A percentile compares a stretch with the other conserved stretches of the same genome.
phyloP scores from a whole-genome alignment of 2,797 vertebrate genomes.

The Syngnathus rostellatus region DNA sequence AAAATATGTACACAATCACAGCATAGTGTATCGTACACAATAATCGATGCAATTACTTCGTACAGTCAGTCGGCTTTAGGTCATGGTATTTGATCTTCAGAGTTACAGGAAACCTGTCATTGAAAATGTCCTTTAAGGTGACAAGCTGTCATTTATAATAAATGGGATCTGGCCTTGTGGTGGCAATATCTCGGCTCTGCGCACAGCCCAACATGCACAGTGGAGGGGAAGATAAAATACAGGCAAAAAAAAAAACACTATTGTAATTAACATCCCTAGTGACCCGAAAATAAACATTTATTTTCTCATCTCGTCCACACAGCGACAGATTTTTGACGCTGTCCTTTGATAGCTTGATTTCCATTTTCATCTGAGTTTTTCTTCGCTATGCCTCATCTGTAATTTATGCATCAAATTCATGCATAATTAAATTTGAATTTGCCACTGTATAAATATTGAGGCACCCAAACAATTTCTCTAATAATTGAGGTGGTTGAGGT shows the following conservation, averaged over 20 bases:
- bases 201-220: constrained; percentile 57
- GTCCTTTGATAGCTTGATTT: constrained; percentile 68
- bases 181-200: constrained; percentile 56
- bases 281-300: constrained; percentile 77
- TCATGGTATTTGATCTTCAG: constrained; percentile 39
- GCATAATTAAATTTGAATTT: constrained; percentile 79
- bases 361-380: constrained; percentile 54
- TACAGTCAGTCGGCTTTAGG: constrained; percentile 22
- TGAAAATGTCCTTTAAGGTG: constrained; percentile 69
- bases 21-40: not conserved
- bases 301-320: constrained; percentile 62
- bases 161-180: constrained; percentile 58
- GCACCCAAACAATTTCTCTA: constrained; percentile 63
- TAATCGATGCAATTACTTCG: constrained; percentile 14
- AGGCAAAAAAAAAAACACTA: constrained; percentile 49
- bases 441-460: constrained; percentile 68
- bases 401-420: constrained; percentile 76
- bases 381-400: constrained; percentile 33
- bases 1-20: not conserved
- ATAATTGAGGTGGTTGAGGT: constrained; percentile 64
- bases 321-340: constrained; percentile 54
- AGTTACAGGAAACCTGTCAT: constrained; percentile 60
- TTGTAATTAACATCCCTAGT: constrained; percentile 86
- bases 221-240: constrained; percentile 29
- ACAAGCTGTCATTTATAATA: constrained; percentile 72